Evolutionary conservation across 1,140 invertebrate genomes (phyloP), one percentile per base, ranked within the genome.

Genomic region (Telenomus remus): DNA sequence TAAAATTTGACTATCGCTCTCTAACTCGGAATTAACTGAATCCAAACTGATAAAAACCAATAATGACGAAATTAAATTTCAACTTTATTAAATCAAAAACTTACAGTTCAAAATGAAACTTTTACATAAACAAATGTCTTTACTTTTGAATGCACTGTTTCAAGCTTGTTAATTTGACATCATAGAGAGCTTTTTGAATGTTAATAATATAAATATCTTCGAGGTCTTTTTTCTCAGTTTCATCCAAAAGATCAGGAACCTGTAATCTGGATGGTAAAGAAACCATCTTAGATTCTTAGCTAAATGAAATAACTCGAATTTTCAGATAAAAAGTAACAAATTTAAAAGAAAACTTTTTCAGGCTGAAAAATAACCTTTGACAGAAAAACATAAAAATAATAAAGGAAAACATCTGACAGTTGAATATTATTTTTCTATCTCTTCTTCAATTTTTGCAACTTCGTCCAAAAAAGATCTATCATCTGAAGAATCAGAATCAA

Each of bases 101-200:
- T n/a, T n/a, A n/a, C n/a, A n/a, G n/a, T n/a, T n/a, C n/a, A n/a
- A n/a, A n/a, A n/a, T n/a, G n/a, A n/a, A n/a, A n/a, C n/a, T n/a
- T n/a, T n/a, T n/a, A n/a, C n/a, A n/a, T n/a, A n/a, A n/a, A n/a
- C n/a, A n/a, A n/a, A n/a, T n/a, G n/a, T n/a, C 34, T 55, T 54
- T 73, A 84, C 86, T 81, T 82, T 48, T 80, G 12, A 46, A 84
- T 81, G 48, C 43, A 66, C 13, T 72, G 76, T 54, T 81, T 50
- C 19, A 74, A 72, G 46, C 82, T 81, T 14, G 46, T 37, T 33
- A 86, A 81, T 50, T 70, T 66, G 51, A 80, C 54, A 16, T 81
- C 57, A 42, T 86, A 87, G 11, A 85, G 71, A 12, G 79, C 57
- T 55, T 39, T 82, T 78, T 87, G 82, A 15, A 78, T 70, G 49